phyloP scores from a whole-genome alignment of 2,797 vertebrate genomes.

The Sphenodon punctatus region DNA sequence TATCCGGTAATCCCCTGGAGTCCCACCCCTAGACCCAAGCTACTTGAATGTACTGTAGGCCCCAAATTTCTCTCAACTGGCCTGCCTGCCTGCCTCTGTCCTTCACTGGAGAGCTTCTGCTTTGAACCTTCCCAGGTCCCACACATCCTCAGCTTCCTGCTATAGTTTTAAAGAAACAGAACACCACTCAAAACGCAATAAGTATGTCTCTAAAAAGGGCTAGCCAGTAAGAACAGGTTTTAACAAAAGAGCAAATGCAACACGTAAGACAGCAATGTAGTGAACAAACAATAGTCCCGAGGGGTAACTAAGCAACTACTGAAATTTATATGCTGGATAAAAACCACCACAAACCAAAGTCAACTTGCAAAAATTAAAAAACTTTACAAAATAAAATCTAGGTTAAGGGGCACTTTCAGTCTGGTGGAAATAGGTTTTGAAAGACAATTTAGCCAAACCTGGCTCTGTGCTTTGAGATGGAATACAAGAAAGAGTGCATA shows the following conservation, averaged over 20 bases:
- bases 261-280: constrained; percentile 30
- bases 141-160: not conserved
- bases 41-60: no score
- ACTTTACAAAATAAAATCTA: not conserved
- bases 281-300: constrained; percentile 37
- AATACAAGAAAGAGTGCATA: not conserved
- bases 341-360: constrained; percentile 34
- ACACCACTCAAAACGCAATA: not conserved
- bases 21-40: no score
- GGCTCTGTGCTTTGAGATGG: not conserved
- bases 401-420: no score
- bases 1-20: no score
- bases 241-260: constrained; percentile 37
- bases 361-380: constrained; percentile 33
- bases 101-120: not conserved
- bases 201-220: constrained; percentile 14
- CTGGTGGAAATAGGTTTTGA: not conserved
- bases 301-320: constrained; percentile 62
- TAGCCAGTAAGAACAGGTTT: constrained; percentile 49
- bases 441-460: not conserved
- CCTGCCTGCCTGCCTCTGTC: accelerated
- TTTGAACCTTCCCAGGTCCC: not conserved
- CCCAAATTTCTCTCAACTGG: no score
- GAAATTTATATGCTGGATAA: constrained; percentile 60
- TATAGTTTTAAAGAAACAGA: not conserved